Conservation (phyloP, 2,888 invertebrate genomes). For the Spisula solida region DNA sequence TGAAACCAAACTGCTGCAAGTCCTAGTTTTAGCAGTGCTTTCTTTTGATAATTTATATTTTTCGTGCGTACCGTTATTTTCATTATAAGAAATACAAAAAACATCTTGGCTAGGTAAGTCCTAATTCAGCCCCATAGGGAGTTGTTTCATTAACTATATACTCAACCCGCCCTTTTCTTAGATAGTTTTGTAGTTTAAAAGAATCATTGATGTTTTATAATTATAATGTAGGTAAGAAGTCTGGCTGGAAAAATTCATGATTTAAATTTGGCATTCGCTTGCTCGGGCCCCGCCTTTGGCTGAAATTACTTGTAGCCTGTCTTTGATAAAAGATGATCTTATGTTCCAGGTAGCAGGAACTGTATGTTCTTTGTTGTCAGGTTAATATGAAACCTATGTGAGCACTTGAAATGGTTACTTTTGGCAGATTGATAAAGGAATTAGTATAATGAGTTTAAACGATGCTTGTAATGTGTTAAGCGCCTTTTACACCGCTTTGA, state of each 20-base stretch:
- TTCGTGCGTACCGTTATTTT: background rate
- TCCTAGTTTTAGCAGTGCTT: too few species aligned
- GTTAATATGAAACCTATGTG: constrained; percentile 11
- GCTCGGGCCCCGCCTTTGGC: background rate
- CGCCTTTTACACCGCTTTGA: constrained; percentile 16
- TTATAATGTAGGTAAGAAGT: background rate
- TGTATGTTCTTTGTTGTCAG: constrained; percentile 11
- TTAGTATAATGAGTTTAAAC: constrained; percentile 1
- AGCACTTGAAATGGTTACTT: constrained; percentile 22
- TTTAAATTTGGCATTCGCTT: background rate
- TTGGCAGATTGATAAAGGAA: constrained; percentile 20
- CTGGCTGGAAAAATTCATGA: background rate
- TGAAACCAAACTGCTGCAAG: too few species aligned
- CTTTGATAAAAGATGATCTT: background rate
- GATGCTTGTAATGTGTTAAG: constrained; percentile 17
- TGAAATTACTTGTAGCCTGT: background rate
- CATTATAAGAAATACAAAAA: background rate
- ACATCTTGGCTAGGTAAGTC: background rate
- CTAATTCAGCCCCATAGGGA: background rate
- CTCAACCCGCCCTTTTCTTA: background rate
- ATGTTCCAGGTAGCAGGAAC: background rate
- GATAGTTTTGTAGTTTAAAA: constrained; percentile 2
- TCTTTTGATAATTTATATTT: background rate
- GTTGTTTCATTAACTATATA: background rate
- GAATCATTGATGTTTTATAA: background rate